Percentiles rank a stretch among this genome's conserved stretches.
phyloP scores from a whole-genome alignment of 2,113 vertebrate species.

The Arvicanthis niloticus region DNA sequence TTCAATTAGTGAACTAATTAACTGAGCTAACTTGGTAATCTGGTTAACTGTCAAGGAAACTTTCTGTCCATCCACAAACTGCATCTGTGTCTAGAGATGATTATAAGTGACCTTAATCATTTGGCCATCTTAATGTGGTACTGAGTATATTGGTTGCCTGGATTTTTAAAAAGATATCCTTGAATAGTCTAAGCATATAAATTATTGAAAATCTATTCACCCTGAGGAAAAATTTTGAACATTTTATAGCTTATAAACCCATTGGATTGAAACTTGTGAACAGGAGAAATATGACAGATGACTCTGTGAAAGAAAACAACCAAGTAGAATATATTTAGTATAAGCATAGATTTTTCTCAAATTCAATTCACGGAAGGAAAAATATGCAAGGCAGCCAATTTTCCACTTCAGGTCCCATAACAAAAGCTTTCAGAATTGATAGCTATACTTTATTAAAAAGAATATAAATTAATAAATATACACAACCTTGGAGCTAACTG shows the following conservation, averaged over 20 bases:
- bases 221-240: neutral
- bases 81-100: neutral
- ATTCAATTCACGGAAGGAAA: constrained; percentile 31
- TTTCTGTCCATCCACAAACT: neutral
- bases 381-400: constrained; percentile 64
- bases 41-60: neutral
- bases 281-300: neutral
- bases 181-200: neutral
- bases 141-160: neutral
- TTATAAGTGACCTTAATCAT: neutral
- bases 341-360: constrained; percentile 54
- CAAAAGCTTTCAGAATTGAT: constrained; percentile 64
- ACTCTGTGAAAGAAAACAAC: constrained; percentile 27
- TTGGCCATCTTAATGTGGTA: neutral
- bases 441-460: constrained; percentile 73
- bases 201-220: constrained; percentile 26
- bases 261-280: neutral
- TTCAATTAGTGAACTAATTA: neutral
- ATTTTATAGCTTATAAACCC: constrained; percentile 8
- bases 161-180: neutral
- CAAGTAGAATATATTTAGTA: neutral
- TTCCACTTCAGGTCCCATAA: constrained; percentile 48
- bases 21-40: neutral
- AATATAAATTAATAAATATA: constrained; percentile 70
- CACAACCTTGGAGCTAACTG: constrained; percentile 33